phyloP scores from a whole-genome alignment of 2,888 invertebrate species.

The Heliconius charithonia region DNA sequence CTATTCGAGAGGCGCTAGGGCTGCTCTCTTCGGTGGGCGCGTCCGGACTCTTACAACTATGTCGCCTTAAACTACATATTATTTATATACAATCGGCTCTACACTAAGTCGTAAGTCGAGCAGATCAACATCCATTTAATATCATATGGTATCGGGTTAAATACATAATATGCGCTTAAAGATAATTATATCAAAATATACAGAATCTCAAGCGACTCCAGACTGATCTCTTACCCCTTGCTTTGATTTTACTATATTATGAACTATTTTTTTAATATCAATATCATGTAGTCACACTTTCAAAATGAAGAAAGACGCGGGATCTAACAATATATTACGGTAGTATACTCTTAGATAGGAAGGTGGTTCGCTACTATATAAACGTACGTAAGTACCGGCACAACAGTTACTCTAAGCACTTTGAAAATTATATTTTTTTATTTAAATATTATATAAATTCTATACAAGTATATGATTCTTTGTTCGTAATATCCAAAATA shows the following conservation, averaged over 20 bases:
- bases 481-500: slow-evolving; percentile 4
- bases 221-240: neutral
- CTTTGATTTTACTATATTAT: neutral
- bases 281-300: neutral
- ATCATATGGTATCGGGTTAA: neutral
- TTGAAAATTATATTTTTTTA: neutral
- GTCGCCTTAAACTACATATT: slow-evolving; percentile 27
- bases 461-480: slow-evolving; percentile 3
- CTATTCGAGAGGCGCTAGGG: neutral
- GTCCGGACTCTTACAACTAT: slow-evolving; percentile 26
- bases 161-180: neutral
- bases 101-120: neutral
- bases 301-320: neutral
- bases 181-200: slow-evolving; percentile 14
- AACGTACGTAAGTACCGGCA: neutral
- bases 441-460: neutral
- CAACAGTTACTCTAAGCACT: neutral
- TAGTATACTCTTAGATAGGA: neutral
- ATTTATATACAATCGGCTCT: slow-evolving; percentile 39
- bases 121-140: neutral
- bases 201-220: neutral
- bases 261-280: neutral
- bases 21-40: slow-evolving; percentile 21
- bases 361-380: neutral
- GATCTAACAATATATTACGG: neutral